Conservation (phyloP, 1,140 invertebrate species). For the Potamilus streckersoni region DNA sequence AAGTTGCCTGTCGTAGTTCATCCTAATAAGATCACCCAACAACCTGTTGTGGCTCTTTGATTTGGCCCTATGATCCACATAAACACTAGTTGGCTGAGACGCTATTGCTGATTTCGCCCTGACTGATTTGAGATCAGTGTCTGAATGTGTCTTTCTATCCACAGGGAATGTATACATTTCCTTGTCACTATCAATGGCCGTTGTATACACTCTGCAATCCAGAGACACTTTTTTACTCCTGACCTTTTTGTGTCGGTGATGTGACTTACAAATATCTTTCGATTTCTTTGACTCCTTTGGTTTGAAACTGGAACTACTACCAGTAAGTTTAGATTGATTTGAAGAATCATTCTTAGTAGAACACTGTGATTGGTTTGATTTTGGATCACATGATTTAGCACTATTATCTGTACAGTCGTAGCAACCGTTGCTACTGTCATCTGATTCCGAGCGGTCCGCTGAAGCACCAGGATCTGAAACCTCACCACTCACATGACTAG, state of each 20-base stretch:
- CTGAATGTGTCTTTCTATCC: constrained; percentile 16
- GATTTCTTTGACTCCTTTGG: constrained; percentile 14
- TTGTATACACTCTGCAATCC: constrained; percentile 23
- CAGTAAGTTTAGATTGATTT: constrained; percentile 7
- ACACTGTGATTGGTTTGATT: constrained; percentile 4
- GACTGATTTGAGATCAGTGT: constrained; percentile 21
- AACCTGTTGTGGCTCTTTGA: constrained; percentile 33
- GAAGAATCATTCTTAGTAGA: constrained; percentile 14
- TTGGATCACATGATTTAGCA: constrained; percentile 5
- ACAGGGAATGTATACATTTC: constrained; percentile 45
- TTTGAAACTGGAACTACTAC: constrained; percentile 3
- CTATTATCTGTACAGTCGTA: constrained; percentile 38
- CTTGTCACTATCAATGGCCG: constrained; percentile 30
- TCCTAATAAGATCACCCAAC: constrained; percentile 38
- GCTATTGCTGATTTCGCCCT: constrained; percentile 20
- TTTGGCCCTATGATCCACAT: constrained; percentile 39
- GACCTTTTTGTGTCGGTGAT: constrained; percentile 5
- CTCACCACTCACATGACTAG: constrained; percentile 21
- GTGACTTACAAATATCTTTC: constrained; percentile 17
- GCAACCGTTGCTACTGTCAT: constrained; percentile 44
- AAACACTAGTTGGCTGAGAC: constrained; percentile 32
- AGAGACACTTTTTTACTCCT: constrained; percentile 23
- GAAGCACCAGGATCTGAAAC: constrained; percentile 28
- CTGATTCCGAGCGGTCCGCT: constrained; percentile 44
- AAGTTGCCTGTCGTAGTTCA: constrained; percentile 46